Base-by-base conservation (phyloP, 2,888 invertebrate species). In the Hydrotaea cyrtoneurina region DNA sequence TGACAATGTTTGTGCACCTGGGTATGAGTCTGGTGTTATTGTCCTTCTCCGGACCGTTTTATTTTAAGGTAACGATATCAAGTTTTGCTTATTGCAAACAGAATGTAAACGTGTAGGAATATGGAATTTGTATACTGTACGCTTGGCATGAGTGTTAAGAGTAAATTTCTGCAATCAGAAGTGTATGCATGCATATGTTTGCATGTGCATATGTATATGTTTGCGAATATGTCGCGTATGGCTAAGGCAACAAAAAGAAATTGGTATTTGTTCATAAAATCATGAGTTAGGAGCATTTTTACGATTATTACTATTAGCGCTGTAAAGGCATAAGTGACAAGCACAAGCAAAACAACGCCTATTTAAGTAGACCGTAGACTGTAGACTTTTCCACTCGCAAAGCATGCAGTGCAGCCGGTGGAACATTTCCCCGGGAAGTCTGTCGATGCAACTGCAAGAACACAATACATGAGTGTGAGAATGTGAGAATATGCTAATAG, bases 251-350 rank as follows among this genome's bases (percentile, higher is more conserved):
- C 31, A 31, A 31, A 31, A 31, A 31, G 3, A 31, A 53, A 53
- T 53, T 19, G 7, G 53, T 19, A 53, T 53, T 53, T 53, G 53
- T 17, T 53, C 53, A 53, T 53, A 53, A 53, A 53, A 53, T 53
- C 53, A 71, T 82, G 74, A 82, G 78, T 80, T 80, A 82, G 19
- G 77, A 78, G 39, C 74, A 78, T n/a, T 78, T 84, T 81, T 78
- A 81, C 39, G 75, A 81, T 76, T 81, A 84, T 72, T 73, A 59
- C 59, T 62, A 69, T 80, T 69, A 72, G 17, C 19, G 71, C 71
- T 78, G 39, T 39, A 39, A 39, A 39, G 39, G 39, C 39, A 13
- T 39, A 39, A 39, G 39, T 39, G 39, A 39, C 3, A 39, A 39
- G 75, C 43, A 36, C 53, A 75, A 5, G 31, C 21, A 71, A 23